Evolutionary conservation across 2,888 invertebrate genomes (phyloP), one percentile per base, ranked within the genome.

Genomic region (Autographa gamma): DNA sequence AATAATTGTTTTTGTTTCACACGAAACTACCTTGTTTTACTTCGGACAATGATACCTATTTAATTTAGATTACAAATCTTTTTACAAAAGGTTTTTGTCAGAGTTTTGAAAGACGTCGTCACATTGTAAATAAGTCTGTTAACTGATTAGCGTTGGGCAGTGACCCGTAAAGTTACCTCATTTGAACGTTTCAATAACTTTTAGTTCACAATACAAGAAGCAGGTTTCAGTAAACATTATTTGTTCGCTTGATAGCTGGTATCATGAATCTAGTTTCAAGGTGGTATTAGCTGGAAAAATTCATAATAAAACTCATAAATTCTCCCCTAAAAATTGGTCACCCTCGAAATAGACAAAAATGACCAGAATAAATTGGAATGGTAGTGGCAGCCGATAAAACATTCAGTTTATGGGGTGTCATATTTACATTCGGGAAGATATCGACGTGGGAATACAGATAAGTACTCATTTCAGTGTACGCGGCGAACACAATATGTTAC

Each of bases 301-400:
- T 87, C 85, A 89, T 90, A 92, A 90, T 89, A 91, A 90, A 89
- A 86, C 84, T 83, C 82, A 93, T 95, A 94, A 94, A 93, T 93
- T 93, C 89, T 89, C 92, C 94, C 95, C 93, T 90, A 90, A 92
- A 93, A 92, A 92, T 90, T 92, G 94, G 92, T 93, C 93, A 94
- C 95, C 95, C 95, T 93, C 91, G 89, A 90, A 86, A 87, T 91
- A 94, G 91, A 92, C 92, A 94, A 95, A 94, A 95, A 94, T 95
- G 94, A 95, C 95, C 95, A 95, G 93, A 92, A 95, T 95, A 95
- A 95, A 95, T 95, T 95, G 94, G 93, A 92, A 95, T 94, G 92
- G 92, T 89, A 92, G 92, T 95, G 93, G 93, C 91, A 93, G 91
- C 90, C 94, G 88, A 95, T 95, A 95, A 95, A 95, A 95, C 93